Evolutionary conservation across 2,797 vertebrate genomes (phyloP), one percentile per base, ranked within the genome.

Genomic region (Phalloptychus januarius): DNA sequence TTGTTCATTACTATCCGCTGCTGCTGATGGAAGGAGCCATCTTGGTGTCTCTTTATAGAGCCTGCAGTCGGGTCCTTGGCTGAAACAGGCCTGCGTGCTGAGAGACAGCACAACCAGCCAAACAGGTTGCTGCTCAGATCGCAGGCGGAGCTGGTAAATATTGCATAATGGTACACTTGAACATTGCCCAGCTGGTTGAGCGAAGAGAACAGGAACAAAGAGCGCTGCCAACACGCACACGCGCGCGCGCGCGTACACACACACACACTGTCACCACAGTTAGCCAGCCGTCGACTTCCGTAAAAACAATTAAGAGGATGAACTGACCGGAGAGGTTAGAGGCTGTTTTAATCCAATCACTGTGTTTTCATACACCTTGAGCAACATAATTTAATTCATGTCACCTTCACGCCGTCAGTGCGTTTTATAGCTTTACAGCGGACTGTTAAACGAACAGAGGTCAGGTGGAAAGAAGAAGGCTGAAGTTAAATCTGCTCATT

Each of bases 101-200:
- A 45, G 58, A 74, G 77, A 58, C 38, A 40, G 23, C 69, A 46
- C 36, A 74, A 75, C 8, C 79, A 36, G 83, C 44, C 72, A 65
- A 80, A 83, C 82, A 71, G 81, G 77, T 83, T 80, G 61, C 10
- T 40, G 74, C 69, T 74, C 56, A 70, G 8, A 74, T 76, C 74
- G 75, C 73, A 71, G 52, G 76, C 76, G 75, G 77, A 79, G 83
- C 77, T 63, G 83, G 84, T 82, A 79, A 85, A 86, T 88, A 83
- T 92, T 90, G 81, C 82, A 85, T 90, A 90, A 90, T 76, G 33
- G 10, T 72, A 58, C 76, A 77, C 58, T 82, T 91, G 87, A 87
- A 83, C 81, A n/a, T 74, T 81, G 74, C 58, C 80, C 85, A 81
- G 84, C 78, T 74, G 88, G 74, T 85, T 78, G 16, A 40, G 78